Evolutionary conservation across 2,113 vertebrate genomes (phyloP), one percentile per base, ranked within the genome.

Genomic region (Eira barbara): DNA sequence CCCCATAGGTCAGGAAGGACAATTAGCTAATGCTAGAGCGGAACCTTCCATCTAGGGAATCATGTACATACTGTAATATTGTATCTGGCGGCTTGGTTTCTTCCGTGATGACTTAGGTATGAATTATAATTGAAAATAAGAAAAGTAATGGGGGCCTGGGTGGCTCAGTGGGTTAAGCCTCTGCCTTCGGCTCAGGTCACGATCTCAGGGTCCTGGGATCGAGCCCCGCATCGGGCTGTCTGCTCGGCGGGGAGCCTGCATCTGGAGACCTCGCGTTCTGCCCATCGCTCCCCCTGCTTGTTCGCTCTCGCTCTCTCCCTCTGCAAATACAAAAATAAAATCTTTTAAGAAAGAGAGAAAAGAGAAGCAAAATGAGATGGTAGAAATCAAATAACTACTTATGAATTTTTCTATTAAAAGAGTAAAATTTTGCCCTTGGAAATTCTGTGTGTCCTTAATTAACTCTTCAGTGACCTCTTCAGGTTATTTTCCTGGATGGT

Each of bases 101-200:
- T 83, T 78, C 39, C 59, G 6, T 67, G 55, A 92, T 59, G n/a
- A 79, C 34, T 59, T 73, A 83, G 29, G 34, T 86, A 31, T 31
- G 82, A 31, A 45, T 86, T 42, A n/a, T 79, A 34, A 11, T 11
- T 59, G 59, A 69, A 83, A 91, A 34, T 31, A 63, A 57, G 25
- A 74, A 27, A 82, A 79, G n/a, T 9, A 67, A 3, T 1, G 3
- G 63, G 31, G 0, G 1, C 14, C 63, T 34, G 63, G 31, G 31
- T 7, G 63, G 15, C 14, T 67, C 63, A 34, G 31, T 17, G 0
- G 14, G 63, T 34, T 1, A 67, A 34, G 63, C 6, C 0, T 17
- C 31, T 34, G 14, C 63, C 63, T 18, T 67, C 6, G 0, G 14
- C 63, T 34, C 14, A 0, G 31, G 15, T 17, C 63, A 17, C 3